A percentile compares a stretch with the other conserved stretches of the same genome.
Conservation (phyloP, 2,888 invertebrate species). For the Cerastis leucographa region DNA sequence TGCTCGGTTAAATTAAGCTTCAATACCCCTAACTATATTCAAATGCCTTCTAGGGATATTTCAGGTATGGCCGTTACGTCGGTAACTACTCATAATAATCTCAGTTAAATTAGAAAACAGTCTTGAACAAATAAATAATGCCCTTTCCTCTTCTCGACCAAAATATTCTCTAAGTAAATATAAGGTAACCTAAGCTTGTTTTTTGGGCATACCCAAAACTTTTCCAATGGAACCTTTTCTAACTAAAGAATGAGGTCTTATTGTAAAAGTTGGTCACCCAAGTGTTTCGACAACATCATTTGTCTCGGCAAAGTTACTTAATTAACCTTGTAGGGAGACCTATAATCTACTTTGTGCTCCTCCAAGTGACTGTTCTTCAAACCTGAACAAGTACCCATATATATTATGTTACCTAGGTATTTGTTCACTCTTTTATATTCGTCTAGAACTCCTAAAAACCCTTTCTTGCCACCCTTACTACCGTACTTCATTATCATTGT, state of each 20-base stretch:
- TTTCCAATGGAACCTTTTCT: slow-evolving; percentile 28
- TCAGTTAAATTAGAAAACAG: not conserved
- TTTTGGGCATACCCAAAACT: slow-evolving; percentile 44
- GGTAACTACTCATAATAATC: not conserved
- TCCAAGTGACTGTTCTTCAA: not conserved
- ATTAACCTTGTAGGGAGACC: slow-evolving; percentile 37
- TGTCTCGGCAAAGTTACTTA: slow-evolving; percentile 46
- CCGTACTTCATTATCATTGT: not conserved
- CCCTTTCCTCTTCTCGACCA: not conserved
- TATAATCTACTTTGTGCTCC: not conserved
- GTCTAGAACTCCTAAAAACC: not conserved
- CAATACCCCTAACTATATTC: not conserved
- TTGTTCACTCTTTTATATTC: not conserved
- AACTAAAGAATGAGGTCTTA: slow-evolving; percentile 39
- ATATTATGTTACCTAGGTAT: not conserved
- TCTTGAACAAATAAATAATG: not conserved
- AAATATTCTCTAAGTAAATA: slow-evolving; percentile 7
- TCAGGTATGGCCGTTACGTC: not conserved
- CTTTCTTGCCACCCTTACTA: not conserved
- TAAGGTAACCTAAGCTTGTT: not conserved
- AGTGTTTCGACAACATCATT: slow-evolving; percentile 40
- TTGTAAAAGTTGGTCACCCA: slow-evolving; percentile 41
- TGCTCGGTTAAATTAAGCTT: not conserved
- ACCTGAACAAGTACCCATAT: not conserved
- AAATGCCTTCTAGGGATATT: not conserved